phyloP scores from a whole-genome alignment of 2,797 vertebrate genomes.

The Pipistrellus pygmaeus region DNA sequence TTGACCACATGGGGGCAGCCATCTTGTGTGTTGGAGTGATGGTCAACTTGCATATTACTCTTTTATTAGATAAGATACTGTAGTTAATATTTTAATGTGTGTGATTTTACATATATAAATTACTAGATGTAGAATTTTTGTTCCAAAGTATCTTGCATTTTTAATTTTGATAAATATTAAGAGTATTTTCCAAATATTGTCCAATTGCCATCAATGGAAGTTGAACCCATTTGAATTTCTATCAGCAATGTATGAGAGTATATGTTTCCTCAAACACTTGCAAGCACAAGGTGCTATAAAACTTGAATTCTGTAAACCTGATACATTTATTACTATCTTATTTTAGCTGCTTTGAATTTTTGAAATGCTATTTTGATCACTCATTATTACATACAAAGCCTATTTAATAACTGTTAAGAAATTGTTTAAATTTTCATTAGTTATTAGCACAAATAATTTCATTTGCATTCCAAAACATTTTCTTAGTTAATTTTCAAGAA shows the following conservation, averaged over 20 bases:
- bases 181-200: not conserved
- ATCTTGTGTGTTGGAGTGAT: too few species aligned
- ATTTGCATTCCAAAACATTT: conserved; percentile 25
- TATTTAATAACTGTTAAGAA: conserved; percentile 42
- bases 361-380: not conserved
- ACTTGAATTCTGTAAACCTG: not conserved
- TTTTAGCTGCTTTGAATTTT: conserved; percentile 49
- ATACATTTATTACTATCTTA: not conserved
- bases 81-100: conserved; percentile 15
- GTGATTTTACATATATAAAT: not conserved
- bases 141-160: conserved; percentile 38
- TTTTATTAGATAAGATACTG: not conserved
- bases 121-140: not conserved
- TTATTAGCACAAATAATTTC: conserved; percentile 47
- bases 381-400: not conserved
- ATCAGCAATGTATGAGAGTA: not conserved
- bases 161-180: conserved; percentile 57
- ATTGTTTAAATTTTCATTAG: not conserved
- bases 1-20: too few species aligned
- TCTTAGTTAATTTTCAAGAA: conserved; percentile 6
- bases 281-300: not conserved
- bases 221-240: not conserved
- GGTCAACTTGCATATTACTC: too few species aligned
- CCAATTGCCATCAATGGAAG: not conserved
- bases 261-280: conserved; percentile 15